Evolutionary conservation across 2,888 invertebrate genomes (phyloP), one percentile per base, ranked within the genome.

Genomic region (Halictus quadricinctus): DNA sequence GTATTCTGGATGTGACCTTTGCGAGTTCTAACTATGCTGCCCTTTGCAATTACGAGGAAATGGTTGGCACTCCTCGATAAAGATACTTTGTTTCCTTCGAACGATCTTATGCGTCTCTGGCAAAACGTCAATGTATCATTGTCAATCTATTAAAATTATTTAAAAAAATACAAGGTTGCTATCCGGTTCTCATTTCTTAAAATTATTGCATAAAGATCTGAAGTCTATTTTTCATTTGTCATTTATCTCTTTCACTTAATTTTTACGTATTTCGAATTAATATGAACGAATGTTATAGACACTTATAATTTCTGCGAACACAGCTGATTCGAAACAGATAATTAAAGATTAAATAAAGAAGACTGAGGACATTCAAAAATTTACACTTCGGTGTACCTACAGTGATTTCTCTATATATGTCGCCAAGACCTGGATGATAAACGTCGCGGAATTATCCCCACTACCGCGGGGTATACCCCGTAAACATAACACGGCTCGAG

Each of bases 1-100:
- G 48, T 21, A 48, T 70, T 70, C 29, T 48, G 48, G 7, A 15
- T 13, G 2, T 73, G 81, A 72, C 46, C 66, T 58, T 73, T 46
- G n/a, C n/a, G 29, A 72, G 36, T 66, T 46, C 18, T 64, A 43
- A 18, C 21, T 25, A 36, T 21, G 29, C 29, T 58, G 48, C 48
- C 43, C 43, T 60, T 60, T 72, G 25, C 46, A 13, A 50, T 54
- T 50, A 41, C 54, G 25, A 54, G 54, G 13, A 69, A 77, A 77
- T 54, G 54, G 43, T 77, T 21, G 29, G 25, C 50, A 18, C 50
- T 21, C 21, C 73, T 54, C 6, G 36, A 36, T n/a, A 54, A 36
- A 50, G 69, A 69, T 77, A 36, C 50, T 54, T n/a, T 10, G 12
- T 18, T 36, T 69, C 50, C n/a, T 48, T 50, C 48, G 21, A 76